A percentile compares a stretch with the other conserved stretches of the same genome.
Evolutionary conservation across 1,140 invertebrate genomes (phyloP).

Genomic region (Reticulitermes speratus): DNA sequence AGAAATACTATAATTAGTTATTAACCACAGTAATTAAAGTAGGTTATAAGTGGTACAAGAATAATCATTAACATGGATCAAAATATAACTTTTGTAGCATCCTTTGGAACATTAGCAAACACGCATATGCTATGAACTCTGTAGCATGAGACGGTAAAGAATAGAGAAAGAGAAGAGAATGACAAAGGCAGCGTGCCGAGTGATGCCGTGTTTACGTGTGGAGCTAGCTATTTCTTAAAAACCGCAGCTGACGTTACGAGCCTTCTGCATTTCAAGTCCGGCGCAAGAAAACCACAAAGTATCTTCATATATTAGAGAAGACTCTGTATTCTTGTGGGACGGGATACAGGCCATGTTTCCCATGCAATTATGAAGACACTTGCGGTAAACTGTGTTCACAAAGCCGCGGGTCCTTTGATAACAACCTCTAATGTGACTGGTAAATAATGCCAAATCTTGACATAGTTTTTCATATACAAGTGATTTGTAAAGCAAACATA

Average conservation of each 20-base stretch:
- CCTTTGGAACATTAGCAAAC: background rate
- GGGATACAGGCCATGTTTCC: background rate
- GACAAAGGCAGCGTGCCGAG: background rate
- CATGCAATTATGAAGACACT: background rate
- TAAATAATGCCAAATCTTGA: background rate
- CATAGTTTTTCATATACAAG: background rate
- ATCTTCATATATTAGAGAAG: background rate
- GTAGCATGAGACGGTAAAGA: background rate
- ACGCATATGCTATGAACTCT: background rate
- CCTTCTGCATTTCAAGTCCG: background rate
- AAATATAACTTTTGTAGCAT: background rate
- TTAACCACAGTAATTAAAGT: background rate
- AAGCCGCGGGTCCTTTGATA: background rate
- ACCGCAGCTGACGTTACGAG: background rate
- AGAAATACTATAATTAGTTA: constrained; percentile 1
- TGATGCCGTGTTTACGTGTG: background rate
- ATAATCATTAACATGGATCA: background rate
- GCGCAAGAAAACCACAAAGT: background rate
- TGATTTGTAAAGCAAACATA: constrained; percentile 12
- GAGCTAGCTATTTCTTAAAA: background rate
- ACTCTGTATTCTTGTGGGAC: background rate
- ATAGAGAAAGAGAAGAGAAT: background rate
- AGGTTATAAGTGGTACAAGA: background rate
- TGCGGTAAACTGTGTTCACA: background rate
- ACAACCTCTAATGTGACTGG: background rate